Conservation (phyloP, 1,140 invertebrate genomes). For the Platorchestia sp. region DNA sequence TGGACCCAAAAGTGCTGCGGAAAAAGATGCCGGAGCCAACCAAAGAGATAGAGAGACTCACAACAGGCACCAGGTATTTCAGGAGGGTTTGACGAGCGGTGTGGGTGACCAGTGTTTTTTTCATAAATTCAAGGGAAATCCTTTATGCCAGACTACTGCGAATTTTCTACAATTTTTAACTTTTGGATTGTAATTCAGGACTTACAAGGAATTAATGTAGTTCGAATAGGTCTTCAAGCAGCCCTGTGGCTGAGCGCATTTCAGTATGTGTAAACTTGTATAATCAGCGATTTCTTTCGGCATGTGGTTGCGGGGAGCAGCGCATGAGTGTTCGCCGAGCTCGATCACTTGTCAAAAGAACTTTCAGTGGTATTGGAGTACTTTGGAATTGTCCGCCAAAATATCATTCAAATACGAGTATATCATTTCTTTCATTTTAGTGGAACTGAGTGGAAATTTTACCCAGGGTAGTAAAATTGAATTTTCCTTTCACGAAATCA, state of each 20-base stretch:
- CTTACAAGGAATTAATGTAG: too few species aligned
- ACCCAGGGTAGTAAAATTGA: background rate
- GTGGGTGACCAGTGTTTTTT: background rate
- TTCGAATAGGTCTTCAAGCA: too few species aligned
- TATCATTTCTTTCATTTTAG: background rate
- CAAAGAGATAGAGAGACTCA: slow-evolving; percentile 47
- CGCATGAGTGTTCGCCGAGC: too few species aligned
- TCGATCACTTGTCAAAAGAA: too few species aligned
- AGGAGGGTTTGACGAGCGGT: background rate
- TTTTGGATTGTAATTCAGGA: too few species aligned
- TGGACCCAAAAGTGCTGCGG: slow-evolving; percentile 54
- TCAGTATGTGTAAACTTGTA: background rate
- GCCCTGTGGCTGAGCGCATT: background rate
- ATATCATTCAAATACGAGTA: background rate
- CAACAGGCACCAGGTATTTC: slow-evolving; percentile 53
- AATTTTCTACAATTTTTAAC: too few species aligned
- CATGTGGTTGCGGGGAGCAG: too few species aligned
- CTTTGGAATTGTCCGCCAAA: background rate
- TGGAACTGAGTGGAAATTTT: background rate
- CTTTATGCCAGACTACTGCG: too few species aligned
- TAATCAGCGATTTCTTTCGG: too few species aligned
- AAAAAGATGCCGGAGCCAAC: slow-evolving; percentile 57
- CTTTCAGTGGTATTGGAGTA: too few species aligned
- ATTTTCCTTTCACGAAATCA: background rate
- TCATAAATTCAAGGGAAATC: too few species aligned